Percentiles rank a stretch among this genome's conserved stretches.
These are phyloP conservation scores for Rhea americana DNA, from an alignment of 2,113 vertebrate species.

Conservation along the genomic window DNA sequence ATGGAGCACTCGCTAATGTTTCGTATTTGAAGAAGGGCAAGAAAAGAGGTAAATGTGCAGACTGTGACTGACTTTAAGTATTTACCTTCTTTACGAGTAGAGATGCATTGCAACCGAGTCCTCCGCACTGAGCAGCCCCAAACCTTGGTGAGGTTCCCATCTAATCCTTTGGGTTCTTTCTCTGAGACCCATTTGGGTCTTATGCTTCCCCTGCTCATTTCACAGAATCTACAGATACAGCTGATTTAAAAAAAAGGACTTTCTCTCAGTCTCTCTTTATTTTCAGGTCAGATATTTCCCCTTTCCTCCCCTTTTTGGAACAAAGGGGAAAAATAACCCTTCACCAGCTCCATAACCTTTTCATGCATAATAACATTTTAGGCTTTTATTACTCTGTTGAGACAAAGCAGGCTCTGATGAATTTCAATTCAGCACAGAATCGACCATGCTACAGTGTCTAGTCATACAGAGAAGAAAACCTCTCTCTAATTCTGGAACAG, in stretches of 20 bases:
- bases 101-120: neutral
- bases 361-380: constrained; percentile 75
- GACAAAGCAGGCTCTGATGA: constrained; percentile 72
- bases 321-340: neutral
- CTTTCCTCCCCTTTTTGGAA: constrained; percentile 8
- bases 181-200: neutral
- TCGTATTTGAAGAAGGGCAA: neutral
- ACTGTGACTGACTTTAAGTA: neutral
- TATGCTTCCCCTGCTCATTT: neutral
- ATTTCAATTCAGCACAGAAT: constrained; percentile 72
- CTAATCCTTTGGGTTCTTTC: neutral
- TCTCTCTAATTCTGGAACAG: constrained; percentile 35
- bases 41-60: neutral
- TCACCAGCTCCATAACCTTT: constrained; percentile 70
- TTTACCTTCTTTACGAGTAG: neutral
- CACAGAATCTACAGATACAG: neutral
- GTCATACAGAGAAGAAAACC: constrained; percentile 55
- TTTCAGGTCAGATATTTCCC: constrained; percentile 23
- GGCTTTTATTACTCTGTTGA: constrained; percentile 73
- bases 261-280: constrained; percentile 1
- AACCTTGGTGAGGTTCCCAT: neutral
- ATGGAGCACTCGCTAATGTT: neutral
- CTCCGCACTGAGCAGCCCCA: neutral
- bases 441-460: constrained; percentile 33
- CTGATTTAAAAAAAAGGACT: neutral